These are phyloP conservation scores for Ptilorrhoa leucosticta DNA, from an alignment of 2,113 vertebrate species.

Conservation along the genomic window DNA sequence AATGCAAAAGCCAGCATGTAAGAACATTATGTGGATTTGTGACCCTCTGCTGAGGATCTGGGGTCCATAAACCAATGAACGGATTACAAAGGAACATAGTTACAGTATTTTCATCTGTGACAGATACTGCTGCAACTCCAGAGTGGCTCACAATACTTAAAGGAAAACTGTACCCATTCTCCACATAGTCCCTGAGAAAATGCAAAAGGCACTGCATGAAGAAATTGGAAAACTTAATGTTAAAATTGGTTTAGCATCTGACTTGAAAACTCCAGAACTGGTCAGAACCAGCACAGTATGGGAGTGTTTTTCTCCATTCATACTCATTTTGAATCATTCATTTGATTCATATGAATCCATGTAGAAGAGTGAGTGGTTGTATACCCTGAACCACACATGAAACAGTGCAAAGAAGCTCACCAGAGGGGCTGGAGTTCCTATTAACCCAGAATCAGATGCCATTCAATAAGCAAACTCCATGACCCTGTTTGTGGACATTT, in stretches of 20 bases:
- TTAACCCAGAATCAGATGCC: neutral
- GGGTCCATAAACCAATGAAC: conserved; percentile 44
- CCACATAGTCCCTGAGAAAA: neutral
- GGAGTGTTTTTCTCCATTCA: neutral
- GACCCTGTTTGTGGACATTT: neutral
- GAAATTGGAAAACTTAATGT: neutral
- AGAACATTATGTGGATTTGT: conserved; percentile 58
- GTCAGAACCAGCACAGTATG: neutral
- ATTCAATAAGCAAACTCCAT: neutral
- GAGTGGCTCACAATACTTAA: neutral
- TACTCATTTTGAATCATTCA: neutral
- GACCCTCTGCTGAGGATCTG: conserved; percentile 31
- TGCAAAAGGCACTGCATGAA: neutral
- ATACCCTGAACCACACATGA: neutral
- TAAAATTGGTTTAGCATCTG: neutral
- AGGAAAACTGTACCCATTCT: neutral
- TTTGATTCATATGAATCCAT: neutral
- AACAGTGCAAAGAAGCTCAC: neutral
- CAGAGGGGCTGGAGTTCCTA: neutral
- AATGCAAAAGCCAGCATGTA: conserved; percentile 47
- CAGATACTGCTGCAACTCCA: neutral
- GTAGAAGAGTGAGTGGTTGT: neutral
- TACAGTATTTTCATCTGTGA: conserved; percentile 41
- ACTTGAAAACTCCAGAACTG: neutral
- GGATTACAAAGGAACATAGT: conserved; percentile 31